Base-by-base conservation (phyloP, 2,888 invertebrate species). In the Automeris io region DNA sequence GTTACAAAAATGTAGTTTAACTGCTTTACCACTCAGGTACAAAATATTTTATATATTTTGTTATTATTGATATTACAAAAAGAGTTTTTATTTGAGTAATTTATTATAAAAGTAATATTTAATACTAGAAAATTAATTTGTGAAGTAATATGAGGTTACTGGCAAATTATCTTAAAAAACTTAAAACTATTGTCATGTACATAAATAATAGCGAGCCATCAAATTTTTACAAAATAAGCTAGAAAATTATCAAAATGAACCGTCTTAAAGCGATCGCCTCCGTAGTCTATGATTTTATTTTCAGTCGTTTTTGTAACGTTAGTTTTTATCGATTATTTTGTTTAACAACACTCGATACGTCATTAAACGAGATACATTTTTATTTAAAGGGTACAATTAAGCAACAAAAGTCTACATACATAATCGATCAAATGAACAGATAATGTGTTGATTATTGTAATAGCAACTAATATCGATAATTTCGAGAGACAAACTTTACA, bases 101-200 rank as follows among this genome's bases (percentile, higher is more conserved):
- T n/a, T n/a, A n/a, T n/a, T n/a, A n/a, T n/a, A n/a, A n/a, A n/a
- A n/a, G n/a, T n/a, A n/a, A n/a, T n/a, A n/a, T n/a, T n/a, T n/a
- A n/a, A n/a, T n/a, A n/a, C n/a, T n/a, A n/a, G n/a, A n/a, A n/a
- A n/a, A n/a, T n/a, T n/a, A 33, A 36, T 35, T 41, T 29, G 40
- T 44, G 43, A 34, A 47, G 36, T 41, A 46, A 23, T 23, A 34
- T 23, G 13, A n/a, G 21, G 2, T 4, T 18, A 11, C 7, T 18
- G 23, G 37, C 44, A 37, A 37, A 37, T 23, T 9, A 32, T 18
- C 21, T 22, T 22, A n/a, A 21, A 23, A 44, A 46, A 47, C 44
- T 44, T 50, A 50, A 34, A 36, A 43, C 48, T 51, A 53, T 40
- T 43, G 46, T 48, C 45, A 44, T 44, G 35, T 33, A 40, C 8